Evolutionary conservation across 2,113 vertebrate genomes (phyloP).

Genomic region (Monopterus albus): DNA sequence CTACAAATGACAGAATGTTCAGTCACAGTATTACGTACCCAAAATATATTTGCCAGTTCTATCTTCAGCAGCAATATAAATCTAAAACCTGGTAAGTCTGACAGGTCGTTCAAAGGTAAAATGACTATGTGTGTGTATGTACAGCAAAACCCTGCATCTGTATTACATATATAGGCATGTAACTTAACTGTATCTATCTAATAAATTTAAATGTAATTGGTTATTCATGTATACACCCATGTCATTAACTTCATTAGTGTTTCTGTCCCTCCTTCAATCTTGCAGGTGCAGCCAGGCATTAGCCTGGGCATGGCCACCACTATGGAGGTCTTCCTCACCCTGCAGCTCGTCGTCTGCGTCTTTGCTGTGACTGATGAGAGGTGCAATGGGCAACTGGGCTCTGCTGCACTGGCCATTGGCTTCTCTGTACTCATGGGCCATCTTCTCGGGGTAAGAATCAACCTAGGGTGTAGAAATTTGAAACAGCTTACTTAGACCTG

Average conservation of each 20-base stretch:
- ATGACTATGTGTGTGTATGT: too few species aligned
- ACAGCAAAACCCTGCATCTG: too few species aligned
- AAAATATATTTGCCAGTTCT: too few species aligned
- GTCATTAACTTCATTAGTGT: neutral
- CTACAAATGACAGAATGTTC: too few species aligned
- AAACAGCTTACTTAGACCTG: neutral
- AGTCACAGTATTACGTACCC: too few species aligned
- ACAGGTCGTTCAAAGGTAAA: neutral
- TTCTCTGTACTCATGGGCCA: constrained; percentile 94
- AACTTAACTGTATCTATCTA: neutral
- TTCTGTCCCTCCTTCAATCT: neutral
- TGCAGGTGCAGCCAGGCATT: constrained; percentile 90
- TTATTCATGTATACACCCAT: neutral
- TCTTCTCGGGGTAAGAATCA: constrained; percentile 91
- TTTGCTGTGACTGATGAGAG: constrained; percentile 93
- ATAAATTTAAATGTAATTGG: neutral
- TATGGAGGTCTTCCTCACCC: constrained; percentile 93
- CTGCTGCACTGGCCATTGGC: constrained; percentile 90
- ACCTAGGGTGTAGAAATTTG: neutral
- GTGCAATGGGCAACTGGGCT: constrained; percentile 88
- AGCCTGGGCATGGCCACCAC: constrained; percentile 92
- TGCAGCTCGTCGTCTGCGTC: constrained; percentile 93
- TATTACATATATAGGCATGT: too few species aligned
- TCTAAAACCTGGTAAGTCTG: neutral
- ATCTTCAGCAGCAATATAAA: too few species aligned